phyloP scores from a whole-genome alignment of 2,888 invertebrate genomes.

The Polyommatus icarus region DNA sequence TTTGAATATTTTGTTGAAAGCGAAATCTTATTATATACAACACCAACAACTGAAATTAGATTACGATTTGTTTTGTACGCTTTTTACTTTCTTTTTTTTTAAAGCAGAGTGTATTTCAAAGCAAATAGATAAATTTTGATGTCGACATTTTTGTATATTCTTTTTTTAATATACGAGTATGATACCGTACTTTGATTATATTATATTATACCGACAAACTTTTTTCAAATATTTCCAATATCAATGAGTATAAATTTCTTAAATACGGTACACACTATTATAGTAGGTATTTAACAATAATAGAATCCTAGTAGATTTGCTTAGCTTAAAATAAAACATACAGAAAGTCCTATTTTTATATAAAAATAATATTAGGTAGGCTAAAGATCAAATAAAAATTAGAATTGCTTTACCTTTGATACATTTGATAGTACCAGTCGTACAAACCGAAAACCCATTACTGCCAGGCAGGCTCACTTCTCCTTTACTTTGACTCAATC shows the following conservation, averaged over 20 bases:
- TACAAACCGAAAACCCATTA: background rate
- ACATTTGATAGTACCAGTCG: background rate
- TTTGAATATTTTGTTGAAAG: slow-evolving; percentile 27
- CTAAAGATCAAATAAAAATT: background rate
- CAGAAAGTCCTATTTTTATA: background rate
- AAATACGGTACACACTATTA: too few relatives aligned
- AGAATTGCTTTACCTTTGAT: background rate
- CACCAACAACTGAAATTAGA: slow-evolving; percentile 23
- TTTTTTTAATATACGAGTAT: background rate
- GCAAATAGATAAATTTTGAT: background rate
- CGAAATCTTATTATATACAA: slow-evolving; percentile 18
- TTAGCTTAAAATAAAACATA: too few relatives aligned
- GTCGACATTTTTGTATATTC: background rate
- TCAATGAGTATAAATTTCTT: too few relatives aligned
- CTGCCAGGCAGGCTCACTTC: background rate
- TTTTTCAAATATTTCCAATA: too few relatives aligned
- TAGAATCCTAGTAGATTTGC: too few relatives aligned
- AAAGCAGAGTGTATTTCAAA: slow-evolving; percentile 7
- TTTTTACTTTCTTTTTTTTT: slow-evolving; percentile 2
- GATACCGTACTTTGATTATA: background rate
- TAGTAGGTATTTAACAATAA: too few relatives aligned
- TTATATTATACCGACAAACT: too few relatives aligned
- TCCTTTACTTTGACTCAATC: background rate
- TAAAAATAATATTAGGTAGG: background rate
- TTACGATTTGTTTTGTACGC: slow-evolving; percentile 20